phyloP scores from a whole-genome alignment of 2,888 invertebrate species.

The Lysandra coridon region DNA sequence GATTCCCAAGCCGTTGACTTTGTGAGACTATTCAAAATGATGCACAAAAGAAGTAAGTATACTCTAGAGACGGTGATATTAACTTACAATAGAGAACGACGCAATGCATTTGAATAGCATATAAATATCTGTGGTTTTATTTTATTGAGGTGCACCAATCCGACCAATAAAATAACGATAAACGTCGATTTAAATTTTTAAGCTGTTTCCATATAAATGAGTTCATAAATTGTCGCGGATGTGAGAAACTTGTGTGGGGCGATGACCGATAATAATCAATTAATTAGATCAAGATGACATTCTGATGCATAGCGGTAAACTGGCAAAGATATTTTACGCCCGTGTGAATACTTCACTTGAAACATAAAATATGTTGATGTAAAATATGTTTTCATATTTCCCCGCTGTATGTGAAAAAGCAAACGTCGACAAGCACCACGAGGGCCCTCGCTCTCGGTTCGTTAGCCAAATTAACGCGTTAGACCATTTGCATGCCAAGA shows the following conservation, averaged over 20 bases:
- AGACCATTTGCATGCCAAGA: constrained; percentile 46
- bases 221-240: neutral
- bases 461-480: constrained; percentile 74
- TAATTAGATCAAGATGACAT: neutral
- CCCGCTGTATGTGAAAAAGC: constrained; percentile 56
- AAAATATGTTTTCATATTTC: constrained; percentile 30
- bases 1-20: constrained; percentile 36
- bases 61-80: constrained; percentile 43
- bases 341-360: neutral
- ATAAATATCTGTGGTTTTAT: neutral
- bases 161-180: neutral
- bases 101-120: constrained; percentile 24
- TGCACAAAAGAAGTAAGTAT: constrained; percentile 58
- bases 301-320: neutral
- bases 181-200: neutral
- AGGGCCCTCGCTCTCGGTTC: constrained; percentile 64
- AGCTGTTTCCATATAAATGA: no score
- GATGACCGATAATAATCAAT: no score
- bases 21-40: constrained; percentile 54
- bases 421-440: constrained; percentile 52
- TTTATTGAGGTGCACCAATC: neutral
- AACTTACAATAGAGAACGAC: constrained; percentile 39
- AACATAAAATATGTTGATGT: constrained; percentile 34
- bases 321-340: neutral
- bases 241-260: neutral